Base-by-base conservation (phyloP, 2,888 invertebrate genomes). In the Pedicia rivosa region DNA sequence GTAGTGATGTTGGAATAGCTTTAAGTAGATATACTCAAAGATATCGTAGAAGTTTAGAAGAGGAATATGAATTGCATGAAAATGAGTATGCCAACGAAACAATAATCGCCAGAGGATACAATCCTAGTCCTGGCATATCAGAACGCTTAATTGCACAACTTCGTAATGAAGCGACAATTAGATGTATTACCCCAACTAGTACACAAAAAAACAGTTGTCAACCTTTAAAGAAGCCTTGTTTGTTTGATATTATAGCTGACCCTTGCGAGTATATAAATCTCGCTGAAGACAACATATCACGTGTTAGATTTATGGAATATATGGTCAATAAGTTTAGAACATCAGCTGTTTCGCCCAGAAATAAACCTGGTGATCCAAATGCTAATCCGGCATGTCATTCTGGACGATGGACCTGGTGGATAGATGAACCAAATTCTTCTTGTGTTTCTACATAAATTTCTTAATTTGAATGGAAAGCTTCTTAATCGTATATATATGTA, bases 341-440 rank as follows among this genome's bases (percentile, higher is more conserved):
- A 29, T 59, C 59, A 1, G 59, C 65, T 1, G 36, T 64, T 12
- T 51, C 57, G 1, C 56, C 66, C 1, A 58, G 57, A 38, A 69
- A 69, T 40, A 45, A 59, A 1, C 58, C 63, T 1, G 46, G 52
- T 2, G 65, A 67, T 43, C 54, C 58, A 0, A 55, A 54, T 2
- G 64, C 67, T 2, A 60, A 73, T 55, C 74, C 74, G 0, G 46
- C 47, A 0, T 45, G 56, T 5, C 70, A 68, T 59, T 64, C 68
- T 36, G 61, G 64, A 35, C 64, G 66, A 0, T 75, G 74, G 74
- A 61, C 62, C 2, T 63, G 59, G 44, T 74, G 74, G 74, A 53
- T 58, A 46, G 70, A 72, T 36, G 48, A n/a, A n/a, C n/a, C n/a
- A n/a, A n/a, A n/a, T n/a, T n/a, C n/a, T n/a, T n/a, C n/a, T n/a